phyloP scores from a whole-genome alignment of 2,113 vertebrate species.

The Pygoscelis adeliae region DNA sequence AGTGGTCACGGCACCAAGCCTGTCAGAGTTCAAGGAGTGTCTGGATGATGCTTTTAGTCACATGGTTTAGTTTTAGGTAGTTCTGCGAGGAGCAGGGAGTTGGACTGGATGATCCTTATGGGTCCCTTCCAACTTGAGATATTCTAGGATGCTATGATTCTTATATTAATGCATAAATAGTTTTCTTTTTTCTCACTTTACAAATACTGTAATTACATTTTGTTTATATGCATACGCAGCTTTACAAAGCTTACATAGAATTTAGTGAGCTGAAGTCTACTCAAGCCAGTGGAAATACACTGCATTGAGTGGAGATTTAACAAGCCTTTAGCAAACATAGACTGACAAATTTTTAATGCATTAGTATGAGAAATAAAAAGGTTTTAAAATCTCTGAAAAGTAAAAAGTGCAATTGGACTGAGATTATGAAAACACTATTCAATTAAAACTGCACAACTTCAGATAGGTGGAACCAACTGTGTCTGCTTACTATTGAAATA shows the following conservation, averaged over 20 bases:
- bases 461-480: background rate
- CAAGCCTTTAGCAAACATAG: background rate
- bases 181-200: background rate
- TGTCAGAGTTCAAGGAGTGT: background rate
- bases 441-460: background rate
- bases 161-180: background rate
- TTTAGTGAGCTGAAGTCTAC: background rate
- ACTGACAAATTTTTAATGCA: background rate
- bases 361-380: background rate
- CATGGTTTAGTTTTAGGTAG: background rate
- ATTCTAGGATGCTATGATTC: background rate
- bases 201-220: background rate
- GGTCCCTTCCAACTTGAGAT: background rate
- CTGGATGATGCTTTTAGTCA: background rate
- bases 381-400: background rate
- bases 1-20: background rate
- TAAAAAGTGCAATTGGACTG: background rate
- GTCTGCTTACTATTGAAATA: background rate
- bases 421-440: background rate
- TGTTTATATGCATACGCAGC: background rate
- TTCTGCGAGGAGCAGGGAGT: accelerated
- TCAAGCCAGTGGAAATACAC: background rate
- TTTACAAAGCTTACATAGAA: background rate
- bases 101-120: background rate
- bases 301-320: background rate